phyloP scores from a whole-genome alignment of 2,797 vertebrate species.

The Enteromius paludinosus region DNA sequence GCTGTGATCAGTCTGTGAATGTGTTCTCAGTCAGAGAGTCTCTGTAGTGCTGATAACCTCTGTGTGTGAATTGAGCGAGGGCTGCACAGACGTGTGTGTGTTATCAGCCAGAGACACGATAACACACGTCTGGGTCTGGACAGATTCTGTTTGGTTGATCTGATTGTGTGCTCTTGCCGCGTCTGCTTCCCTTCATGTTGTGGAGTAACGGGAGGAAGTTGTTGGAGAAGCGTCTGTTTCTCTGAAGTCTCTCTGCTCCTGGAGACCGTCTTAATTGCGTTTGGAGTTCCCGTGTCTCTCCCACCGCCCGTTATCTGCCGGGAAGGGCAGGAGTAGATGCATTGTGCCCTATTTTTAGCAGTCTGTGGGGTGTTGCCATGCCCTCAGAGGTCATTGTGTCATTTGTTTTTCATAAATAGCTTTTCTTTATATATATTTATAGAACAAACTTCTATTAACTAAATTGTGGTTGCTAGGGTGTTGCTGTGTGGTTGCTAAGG shows the following conservation, averaged over 20 bases:
- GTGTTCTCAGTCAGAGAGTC: not conserved
- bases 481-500: not conserved
- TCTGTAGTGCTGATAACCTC: constrained; percentile 53
- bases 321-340: constrained; percentile 69
- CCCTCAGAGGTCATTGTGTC: constrained; percentile 47
- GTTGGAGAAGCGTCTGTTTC: constrained; percentile 65
- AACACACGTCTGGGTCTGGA: constrained; percentile 52
- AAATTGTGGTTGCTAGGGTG: not conserved
- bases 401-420: too few species aligned
- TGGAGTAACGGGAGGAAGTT: constrained; percentile 71
- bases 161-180: constrained; percentile 64
- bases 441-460: too few species aligned
- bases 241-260: constrained; percentile 69
- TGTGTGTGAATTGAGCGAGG: constrained; percentile 52
- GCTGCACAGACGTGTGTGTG: constrained; percentile 63
- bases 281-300: constrained; percentile 48
- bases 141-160: constrained; percentile 66
- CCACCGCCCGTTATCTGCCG: constrained; percentile 70
- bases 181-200: constrained; percentile 64
- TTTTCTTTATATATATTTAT: too few species aligned
- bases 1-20: constrained; percentile 13
- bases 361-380: constrained; percentile 66
- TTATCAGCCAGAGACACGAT: constrained; percentile 54
- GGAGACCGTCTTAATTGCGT: constrained; percentile 76
- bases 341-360: constrained; percentile 74